Conservation (phyloP, 2,888 invertebrate species). For the Microchrysa polita region DNA sequence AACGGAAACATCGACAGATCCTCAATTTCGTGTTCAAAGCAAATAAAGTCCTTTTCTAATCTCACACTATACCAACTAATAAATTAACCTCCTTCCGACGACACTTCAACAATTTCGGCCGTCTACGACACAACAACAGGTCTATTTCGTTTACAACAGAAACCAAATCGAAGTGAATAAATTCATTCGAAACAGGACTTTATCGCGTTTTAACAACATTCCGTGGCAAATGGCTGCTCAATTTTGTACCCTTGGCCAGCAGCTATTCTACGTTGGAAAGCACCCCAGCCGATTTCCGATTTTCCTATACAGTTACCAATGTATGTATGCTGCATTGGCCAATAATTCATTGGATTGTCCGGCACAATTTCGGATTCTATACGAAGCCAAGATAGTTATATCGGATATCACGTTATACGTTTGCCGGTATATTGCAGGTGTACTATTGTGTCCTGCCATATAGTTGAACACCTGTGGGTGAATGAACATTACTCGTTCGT, state of each 20-base stretch:
- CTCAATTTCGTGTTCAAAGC: too few species aligned
- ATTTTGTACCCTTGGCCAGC: not conserved
- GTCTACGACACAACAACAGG: constrained; percentile 15
- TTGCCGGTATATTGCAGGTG: not conserved
- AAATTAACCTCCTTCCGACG: not conserved
- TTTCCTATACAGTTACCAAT: too few species aligned
- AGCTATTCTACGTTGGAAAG: not conserved
- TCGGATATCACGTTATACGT: not conserved
- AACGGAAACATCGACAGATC: too few species aligned
- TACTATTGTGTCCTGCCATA: constrained; percentile 26
- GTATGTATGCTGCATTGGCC: constrained; percentile 15
- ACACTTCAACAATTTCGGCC: not conserved
- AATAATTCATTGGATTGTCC: constrained; percentile 38
- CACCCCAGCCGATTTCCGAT: constrained; percentile 14
- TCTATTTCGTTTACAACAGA: constrained; percentile 25
- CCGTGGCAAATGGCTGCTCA: constrained; percentile 45
- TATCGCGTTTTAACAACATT: constrained; percentile 48
- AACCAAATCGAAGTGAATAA: constrained; percentile 45
- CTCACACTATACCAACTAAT: not conserved
- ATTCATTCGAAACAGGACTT: constrained; percentile 48
- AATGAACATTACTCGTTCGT: constrained; percentile 5
- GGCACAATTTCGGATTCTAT: constrained; percentile 9
- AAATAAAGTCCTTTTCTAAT: too few species aligned
- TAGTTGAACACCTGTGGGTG: constrained; percentile 13
- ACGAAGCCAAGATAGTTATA: constrained; percentile 27